Evolutionary conservation across 2,113 vertebrate species (phyloP).

Genomic region (Prunella himalayana): DNA sequence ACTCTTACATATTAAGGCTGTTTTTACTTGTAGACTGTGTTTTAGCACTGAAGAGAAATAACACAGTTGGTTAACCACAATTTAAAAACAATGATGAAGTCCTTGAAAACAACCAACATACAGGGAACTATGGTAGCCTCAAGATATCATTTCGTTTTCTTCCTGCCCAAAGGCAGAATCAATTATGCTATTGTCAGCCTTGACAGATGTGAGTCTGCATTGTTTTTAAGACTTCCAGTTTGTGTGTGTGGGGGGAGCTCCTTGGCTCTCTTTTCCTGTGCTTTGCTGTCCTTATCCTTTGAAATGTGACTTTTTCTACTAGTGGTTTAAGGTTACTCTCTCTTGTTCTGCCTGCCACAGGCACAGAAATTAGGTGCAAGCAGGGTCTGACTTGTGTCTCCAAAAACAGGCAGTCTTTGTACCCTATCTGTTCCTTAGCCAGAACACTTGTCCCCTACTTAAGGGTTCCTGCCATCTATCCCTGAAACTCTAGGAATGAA

Average conservation of each 20-base stretch:
- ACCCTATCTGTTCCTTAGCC: background rate
- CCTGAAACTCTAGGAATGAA: background rate
- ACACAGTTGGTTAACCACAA: background rate
- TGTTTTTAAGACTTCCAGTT: background rate
- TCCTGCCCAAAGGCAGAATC: background rate
- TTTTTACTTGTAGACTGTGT: background rate
- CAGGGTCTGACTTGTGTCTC: accelerated
- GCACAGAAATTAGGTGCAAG: background rate
- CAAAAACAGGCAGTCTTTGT: background rate
- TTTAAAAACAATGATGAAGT: background rate
- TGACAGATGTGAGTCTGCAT: background rate
- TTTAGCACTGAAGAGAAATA: background rate
- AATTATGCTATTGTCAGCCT: background rate
- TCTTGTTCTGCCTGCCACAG: background rate
- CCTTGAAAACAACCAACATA: background rate
- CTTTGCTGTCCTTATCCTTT: background rate
- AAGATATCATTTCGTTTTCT: background rate
- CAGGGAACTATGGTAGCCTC: background rate
- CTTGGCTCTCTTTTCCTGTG: background rate
- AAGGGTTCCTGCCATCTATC: background rate
- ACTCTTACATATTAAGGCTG: background rate
- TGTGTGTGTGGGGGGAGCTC: background rate
- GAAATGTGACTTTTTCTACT: background rate
- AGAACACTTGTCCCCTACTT: background rate
- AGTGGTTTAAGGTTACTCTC: background rate